Conservation (phyloP, 2,797 vertebrate species). For the Tamandua tetradactyla region DNA sequence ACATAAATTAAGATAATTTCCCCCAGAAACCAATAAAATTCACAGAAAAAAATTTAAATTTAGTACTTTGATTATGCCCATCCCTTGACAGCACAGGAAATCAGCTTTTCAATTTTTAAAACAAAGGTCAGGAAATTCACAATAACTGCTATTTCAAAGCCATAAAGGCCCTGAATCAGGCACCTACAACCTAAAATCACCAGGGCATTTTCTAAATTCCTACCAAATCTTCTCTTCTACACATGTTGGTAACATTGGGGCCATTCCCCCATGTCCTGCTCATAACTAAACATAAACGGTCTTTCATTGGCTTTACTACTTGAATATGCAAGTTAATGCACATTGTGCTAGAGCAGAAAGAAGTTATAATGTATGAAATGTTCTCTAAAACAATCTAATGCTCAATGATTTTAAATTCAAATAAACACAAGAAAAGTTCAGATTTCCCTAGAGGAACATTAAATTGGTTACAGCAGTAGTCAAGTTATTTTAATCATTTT, state of each 20-base stretch:
- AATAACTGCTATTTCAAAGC: too few species aligned
- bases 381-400: conserved; percentile 42
- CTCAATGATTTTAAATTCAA: conserved; percentile 65
- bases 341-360: conserved; percentile 40
- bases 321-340: conserved; percentile 48
- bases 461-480: background rate
- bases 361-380: conserved; percentile 43
- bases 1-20: background rate
- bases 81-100: background rate
- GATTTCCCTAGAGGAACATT: conserved; percentile 58
- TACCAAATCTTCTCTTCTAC: conserved; percentile 2
- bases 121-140: background rate
- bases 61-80: background rate
- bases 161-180: too few species aligned
- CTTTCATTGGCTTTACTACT: conserved; percentile 30
- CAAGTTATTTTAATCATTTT: conserved; percentile 59
- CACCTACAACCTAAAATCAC: background rate
- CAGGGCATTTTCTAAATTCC: background rate
- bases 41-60: background rate
- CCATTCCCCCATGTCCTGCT: background rate
- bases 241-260: background rate
- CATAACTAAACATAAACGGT: background rate
- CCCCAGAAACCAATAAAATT: background rate
- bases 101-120: background rate
- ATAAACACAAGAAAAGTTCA: conserved; percentile 57